Evolutionary conservation across 2,797 vertebrate genomes (phyloP), one percentile per base, ranked within the genome.

Genomic region (Enoplosus armatus): DNA sequence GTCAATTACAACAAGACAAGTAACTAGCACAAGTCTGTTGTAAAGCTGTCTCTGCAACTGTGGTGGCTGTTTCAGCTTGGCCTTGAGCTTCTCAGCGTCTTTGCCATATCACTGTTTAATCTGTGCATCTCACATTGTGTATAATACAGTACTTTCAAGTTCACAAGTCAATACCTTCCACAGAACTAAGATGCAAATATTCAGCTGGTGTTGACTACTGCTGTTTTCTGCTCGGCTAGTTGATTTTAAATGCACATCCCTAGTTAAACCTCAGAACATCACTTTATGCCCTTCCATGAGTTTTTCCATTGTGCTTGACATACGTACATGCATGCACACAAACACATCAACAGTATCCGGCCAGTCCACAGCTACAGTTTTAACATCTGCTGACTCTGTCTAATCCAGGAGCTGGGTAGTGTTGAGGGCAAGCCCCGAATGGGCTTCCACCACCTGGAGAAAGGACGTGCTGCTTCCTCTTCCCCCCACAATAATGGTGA

Each of bases 341-440:
- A 27, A 16, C 6, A 5, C 16, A 16, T 15, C 0, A 43, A 12
- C 8, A 1, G 3, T 27, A 45, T 26, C 0, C 37, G 61, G 14
- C 8, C 29, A 11, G 10, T 72, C 33, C 43, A 10, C 27, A 9
- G 31, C 20, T 51, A 16, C 56, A 55, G 15, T 35, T 16, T 76
- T 70, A 41, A 75, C 18, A 43, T 65, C 24, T 82, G 22, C 22
- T 58, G 15, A 59, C 27, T 79, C 68, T 92, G 29, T 85, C 64
- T 87, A 62, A 27, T 82, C 1, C 53, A 99, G 98, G 98, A 99
- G 79, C 85, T 95, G 66, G 95, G 95, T 84, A 89, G 53, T 84
- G 72, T 96, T 15, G 97, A 99, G 74, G 90, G 93, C 0, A 98
- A 96, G 86, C 77, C 93, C 33, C 88, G 89, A 54, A 77, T 92